Evolutionary conservation across 2,797 vertebrate species (phyloP).

Genomic region (Pseudocheirus occidentalis): DNA sequence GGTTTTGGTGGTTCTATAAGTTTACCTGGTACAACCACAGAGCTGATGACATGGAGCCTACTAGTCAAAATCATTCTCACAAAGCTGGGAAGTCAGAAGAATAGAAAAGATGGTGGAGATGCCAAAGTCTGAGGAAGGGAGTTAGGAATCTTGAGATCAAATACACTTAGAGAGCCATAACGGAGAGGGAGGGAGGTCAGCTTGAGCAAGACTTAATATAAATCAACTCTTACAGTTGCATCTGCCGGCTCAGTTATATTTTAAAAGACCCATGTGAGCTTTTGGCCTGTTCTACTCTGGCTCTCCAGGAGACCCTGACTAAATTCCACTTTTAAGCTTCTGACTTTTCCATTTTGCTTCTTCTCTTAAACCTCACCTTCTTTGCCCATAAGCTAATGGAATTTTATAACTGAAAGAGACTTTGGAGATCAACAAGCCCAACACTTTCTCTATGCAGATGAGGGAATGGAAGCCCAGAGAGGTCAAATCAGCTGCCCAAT

Average conservation of each 20-base stretch:
- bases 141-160: not conserved
- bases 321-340: not conserved
- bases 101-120: not conserved
- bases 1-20: not conserved
- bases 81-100: not conserved
- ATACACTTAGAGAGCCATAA: not conserved
- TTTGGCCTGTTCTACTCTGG: not conserved
- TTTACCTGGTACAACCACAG: not conserved
- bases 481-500: not conserved
- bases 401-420: not conserved
- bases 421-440: not conserved
- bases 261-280: not conserved
- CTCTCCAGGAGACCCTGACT: not conserved
- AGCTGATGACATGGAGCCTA: not conserved
- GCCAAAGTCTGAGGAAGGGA: not conserved
- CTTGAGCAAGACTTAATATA: not conserved
- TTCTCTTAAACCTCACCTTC: not conserved
- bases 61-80: not conserved
- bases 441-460: not conserved
- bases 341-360: not conserved
- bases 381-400: not conserved
- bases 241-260: not conserved
- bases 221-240: not conserved
- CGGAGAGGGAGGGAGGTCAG: not conserved
- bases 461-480: not conserved